Evolutionary conservation across 1,140 invertebrate genomes (phyloP).

Genomic region (Spodoptera frugiperda): DNA sequence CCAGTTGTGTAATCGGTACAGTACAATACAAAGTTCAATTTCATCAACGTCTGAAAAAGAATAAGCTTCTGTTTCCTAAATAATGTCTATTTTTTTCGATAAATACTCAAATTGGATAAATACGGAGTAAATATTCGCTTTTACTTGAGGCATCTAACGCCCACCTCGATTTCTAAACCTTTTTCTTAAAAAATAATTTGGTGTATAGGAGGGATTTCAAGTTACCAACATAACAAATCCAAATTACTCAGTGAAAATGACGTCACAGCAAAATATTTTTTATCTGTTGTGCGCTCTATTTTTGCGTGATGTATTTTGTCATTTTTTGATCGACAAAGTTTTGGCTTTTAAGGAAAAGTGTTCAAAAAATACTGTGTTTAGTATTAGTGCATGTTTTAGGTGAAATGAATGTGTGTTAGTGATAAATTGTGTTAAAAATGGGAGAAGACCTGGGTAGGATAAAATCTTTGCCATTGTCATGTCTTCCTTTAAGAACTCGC

Average conservation of each 20-base stretch:
- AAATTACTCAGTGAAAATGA: neutral
- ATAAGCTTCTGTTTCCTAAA: no score
- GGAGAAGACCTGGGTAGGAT: conserved; percentile 57
- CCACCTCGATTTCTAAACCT: no score
- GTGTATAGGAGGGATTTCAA: neutral
- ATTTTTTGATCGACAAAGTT: conserved; percentile 11
- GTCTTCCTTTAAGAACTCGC: conserved; percentile 69
- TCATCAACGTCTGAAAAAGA: no score
- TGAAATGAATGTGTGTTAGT: conserved; percentile 14
- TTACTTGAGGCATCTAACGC: no score
- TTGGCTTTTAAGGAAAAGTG: neutral
- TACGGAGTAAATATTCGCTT: no score
- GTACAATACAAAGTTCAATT: no score
- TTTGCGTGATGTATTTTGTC: conserved; percentile 32
- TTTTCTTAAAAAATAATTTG: neutral
- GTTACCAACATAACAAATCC: neutral
- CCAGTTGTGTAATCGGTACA: neutral
- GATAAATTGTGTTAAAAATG: conserved; percentile 55
- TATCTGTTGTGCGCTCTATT: conserved; percentile 13
- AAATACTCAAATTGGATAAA: no score
- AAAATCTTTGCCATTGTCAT: conserved; percentile 61
- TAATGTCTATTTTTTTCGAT: no score
- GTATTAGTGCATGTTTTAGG: neutral
- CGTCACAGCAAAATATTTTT: conserved; percentile 19
- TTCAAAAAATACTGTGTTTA: conserved; percentile 9